phyloP scores from a whole-genome alignment of 2,113 vertebrate species.

The Gymnobelideus leadbeateri region DNA sequence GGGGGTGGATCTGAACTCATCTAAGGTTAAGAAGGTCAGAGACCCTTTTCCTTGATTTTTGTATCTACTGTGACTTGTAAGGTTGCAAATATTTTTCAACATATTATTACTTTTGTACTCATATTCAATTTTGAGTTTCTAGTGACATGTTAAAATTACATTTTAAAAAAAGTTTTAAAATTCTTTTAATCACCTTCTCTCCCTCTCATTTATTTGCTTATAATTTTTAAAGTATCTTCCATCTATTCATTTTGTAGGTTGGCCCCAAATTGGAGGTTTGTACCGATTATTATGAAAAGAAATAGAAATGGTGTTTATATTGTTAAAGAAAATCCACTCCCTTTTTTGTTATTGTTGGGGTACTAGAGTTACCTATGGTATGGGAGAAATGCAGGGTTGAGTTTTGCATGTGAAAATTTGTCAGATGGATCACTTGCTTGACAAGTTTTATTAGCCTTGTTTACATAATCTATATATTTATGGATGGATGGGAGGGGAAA shows the following conservation, averaged over 20 bases:
- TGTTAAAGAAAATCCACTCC: neutral
- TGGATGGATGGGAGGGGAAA: neutral
- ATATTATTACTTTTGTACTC: conserved; percentile 77
- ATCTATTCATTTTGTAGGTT: neutral
- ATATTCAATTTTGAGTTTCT: conserved; percentile 68
- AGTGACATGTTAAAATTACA: neutral
- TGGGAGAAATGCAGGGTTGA: conserved; percentile 9
- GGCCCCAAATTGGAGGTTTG: neutral
- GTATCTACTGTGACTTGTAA: conserved; percentile 84
- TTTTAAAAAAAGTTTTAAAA: conserved; percentile 34
- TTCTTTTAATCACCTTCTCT: conserved; percentile 23
- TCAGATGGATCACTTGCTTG: conserved; percentile 27
- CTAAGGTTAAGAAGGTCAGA: conserved; percentile 90
- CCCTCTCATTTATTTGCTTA: neutral
- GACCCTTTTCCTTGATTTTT: conserved; percentile 86
- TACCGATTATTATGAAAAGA: neutral
- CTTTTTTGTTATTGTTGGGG: conserved; percentile 3
- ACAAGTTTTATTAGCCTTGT: conserved; percentile 44
- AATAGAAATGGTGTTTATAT: conserved; percentile 31
- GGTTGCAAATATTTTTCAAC: conserved; percentile 81
- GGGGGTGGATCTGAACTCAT: conserved; percentile 84
- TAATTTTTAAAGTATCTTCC: conserved; percentile 7
- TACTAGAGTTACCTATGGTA: conserved; percentile 36
- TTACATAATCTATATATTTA: conserved; percentile 26
- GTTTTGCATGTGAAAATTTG: conserved; percentile 45